Base-by-base conservation (phyloP, 2,888 invertebrate genomes). In the Herminia tarsipennalis region DNA sequence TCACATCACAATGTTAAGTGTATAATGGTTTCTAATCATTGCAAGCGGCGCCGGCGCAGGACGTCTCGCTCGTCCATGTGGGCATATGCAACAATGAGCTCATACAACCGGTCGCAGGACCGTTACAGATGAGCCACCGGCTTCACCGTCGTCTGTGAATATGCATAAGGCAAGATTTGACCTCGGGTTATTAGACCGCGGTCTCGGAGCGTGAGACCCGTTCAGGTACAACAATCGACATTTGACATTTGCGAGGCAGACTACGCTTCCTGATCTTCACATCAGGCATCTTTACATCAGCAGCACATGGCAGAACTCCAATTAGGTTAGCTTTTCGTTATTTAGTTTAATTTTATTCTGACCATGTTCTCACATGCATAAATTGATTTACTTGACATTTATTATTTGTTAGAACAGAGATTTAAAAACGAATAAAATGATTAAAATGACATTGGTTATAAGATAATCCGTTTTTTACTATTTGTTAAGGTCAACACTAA, bases 91-190 rank as follows among this genome's bases (percentile, higher is more conserved):
- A 91, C 91, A 91, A 90, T 88, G 76, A 78, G 75, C 72, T 73
- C 73, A 73, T 64, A 81, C 81, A 89, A 90, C 91, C 90, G 90
- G 90, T 90, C 81, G 75, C 71, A 71, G 70, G 88, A 87, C 91
- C 91, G 91, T 90, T 90, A 89, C 86, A 85, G 88, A 90, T 86
- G 89, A 86, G 76, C 80, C 85, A 81, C 77, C 78, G 79, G 76
- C 73, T 73, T 70, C 48, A 28, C 33, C 45, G 59, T 32, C 67
- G 71, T 57, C 77, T 76, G 85, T 90, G 91, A 90, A 90, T 90
- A 90, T 89, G 89, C 91, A 90, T 88, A 89, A 89, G 76, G 73
- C 66, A 72, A 77, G 86, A 83, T 75, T 84, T 86, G 88, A 90
- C 91, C 90, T 89, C 88, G 86, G 75, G 82, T 81, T 86, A 86